Conservation (phyloP, 1,140 invertebrate genomes). For the Drosophila prosaltans region DNA sequence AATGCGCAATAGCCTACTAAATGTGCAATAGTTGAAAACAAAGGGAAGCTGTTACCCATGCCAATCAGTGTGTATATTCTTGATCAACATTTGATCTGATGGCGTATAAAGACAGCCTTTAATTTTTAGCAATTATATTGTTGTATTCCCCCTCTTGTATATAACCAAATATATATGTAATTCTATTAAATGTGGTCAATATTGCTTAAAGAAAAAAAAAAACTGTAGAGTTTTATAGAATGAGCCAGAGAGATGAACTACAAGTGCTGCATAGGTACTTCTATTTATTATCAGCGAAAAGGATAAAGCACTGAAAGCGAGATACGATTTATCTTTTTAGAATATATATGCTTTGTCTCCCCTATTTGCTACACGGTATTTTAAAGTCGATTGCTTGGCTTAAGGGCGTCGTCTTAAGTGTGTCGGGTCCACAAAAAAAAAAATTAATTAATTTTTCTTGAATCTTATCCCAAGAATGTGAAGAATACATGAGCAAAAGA, state of each 20-base stretch:
- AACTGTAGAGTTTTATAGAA: neutral
- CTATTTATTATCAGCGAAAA: no score
- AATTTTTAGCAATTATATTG: neutral
- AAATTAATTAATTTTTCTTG: no score
- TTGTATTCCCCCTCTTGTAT: neutral
- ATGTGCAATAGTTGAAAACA: conserved; percentile 68
- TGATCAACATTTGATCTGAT: neutral
- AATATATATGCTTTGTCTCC: no score
- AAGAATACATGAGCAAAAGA: no score
- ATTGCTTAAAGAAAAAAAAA: neutral
- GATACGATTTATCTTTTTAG: neutral
- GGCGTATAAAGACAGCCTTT: neutral
- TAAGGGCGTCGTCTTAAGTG: neutral
- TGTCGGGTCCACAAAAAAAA: no score
- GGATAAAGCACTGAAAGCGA: no score
- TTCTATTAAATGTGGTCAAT: neutral
- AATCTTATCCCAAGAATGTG: no score
- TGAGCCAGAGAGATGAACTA: neutral
- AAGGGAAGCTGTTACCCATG: conserved; percentile 5
- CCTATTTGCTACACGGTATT: neutral
- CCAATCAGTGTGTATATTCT: conserved; percentile 3
- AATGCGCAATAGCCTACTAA: conserved; percentile 27
- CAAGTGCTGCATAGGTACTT: no score
- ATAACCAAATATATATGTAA: neutral
- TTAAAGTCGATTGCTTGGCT: conserved; percentile 2